Evolutionary conservation across 2,113 vertebrate genomes (phyloP).

Genomic region (Clarias magur): DNA sequence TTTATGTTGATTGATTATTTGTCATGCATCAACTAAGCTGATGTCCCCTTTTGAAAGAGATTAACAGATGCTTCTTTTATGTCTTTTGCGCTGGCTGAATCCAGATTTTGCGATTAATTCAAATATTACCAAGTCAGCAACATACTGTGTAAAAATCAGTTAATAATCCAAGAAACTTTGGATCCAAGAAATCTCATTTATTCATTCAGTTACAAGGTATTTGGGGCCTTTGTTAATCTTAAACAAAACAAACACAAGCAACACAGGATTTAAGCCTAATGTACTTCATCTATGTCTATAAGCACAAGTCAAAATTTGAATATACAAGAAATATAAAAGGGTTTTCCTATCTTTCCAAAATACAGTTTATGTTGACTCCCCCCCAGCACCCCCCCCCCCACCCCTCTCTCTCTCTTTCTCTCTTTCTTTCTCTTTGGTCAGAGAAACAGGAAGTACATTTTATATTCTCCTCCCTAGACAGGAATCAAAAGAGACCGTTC

Average conservation of each 20-base stretch:
- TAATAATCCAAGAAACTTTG: neutral
- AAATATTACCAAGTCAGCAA: neutral
- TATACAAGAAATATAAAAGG: neutral
- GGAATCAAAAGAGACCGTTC: neutral
- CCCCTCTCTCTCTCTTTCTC: conserved; percentile 33
- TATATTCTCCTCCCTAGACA: conserved; percentile 2
- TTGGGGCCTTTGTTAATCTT: neutral
- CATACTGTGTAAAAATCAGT: neutral
- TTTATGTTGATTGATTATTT: neutral
- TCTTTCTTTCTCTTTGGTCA: conserved; percentile 23
- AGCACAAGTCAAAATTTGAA: neutral
- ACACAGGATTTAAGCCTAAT: neutral
- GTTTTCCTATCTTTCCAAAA: no score
- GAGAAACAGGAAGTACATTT: conserved; percentile 66
- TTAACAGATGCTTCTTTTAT: neutral
- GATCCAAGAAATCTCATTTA: neutral
- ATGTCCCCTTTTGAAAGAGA: neutral
- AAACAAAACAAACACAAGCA: neutral
- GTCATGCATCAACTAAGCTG: neutral
- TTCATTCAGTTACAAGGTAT: neutral
- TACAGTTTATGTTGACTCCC: neutral
- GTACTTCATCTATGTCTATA: neutral
- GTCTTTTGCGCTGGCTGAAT: neutral
- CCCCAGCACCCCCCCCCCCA: conserved; percentile 2
- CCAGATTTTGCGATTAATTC: neutral